phyloP scores from a whole-genome alignment of 1,140 invertebrate genomes.

The Episyrphus balteatus region DNA sequence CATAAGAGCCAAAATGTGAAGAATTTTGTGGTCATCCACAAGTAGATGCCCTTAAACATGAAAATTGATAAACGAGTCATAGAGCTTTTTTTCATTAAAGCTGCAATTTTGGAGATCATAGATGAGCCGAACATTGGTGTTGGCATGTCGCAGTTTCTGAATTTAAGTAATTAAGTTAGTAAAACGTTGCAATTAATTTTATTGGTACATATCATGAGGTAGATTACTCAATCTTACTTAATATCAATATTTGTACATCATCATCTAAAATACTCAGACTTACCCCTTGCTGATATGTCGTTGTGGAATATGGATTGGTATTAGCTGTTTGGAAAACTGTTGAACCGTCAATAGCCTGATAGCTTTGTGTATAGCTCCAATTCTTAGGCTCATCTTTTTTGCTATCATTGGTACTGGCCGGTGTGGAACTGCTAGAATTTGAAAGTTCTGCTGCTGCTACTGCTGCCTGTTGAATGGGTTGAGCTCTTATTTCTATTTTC shows the following conservation, averaged over 20 bases:
- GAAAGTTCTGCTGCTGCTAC: constrained; percentile 20
- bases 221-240: no score
- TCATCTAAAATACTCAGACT: no score
- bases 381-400: constrained; percentile 28
- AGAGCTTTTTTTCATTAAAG: no score
- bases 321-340: constrained; percentile 33
- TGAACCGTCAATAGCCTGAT: constrained; percentile 29
- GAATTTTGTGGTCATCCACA: no score
- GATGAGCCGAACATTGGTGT: no score
- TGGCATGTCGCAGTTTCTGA: background rate
- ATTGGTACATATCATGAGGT: no score
- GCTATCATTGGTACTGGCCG: constrained; percentile 28
- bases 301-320: constrained; percentile 26
- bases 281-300: constrained; percentile 36
- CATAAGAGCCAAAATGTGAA: no score
- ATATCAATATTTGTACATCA: no score
- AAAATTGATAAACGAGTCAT: no score
- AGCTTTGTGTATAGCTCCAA: constrained; percentile 33
- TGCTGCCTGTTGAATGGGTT: constrained; percentile 10
- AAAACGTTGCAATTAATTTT: no score
- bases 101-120: no score
- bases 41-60: no score
- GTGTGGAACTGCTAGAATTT: constrained; percentile 29
- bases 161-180: background rate
- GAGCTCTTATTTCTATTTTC: constrained; percentile 2